These are phyloP conservation scores for Centropus bengalensis DNA, from an alignment of 2,113 vertebrate species.

Conservation along the genomic window DNA sequence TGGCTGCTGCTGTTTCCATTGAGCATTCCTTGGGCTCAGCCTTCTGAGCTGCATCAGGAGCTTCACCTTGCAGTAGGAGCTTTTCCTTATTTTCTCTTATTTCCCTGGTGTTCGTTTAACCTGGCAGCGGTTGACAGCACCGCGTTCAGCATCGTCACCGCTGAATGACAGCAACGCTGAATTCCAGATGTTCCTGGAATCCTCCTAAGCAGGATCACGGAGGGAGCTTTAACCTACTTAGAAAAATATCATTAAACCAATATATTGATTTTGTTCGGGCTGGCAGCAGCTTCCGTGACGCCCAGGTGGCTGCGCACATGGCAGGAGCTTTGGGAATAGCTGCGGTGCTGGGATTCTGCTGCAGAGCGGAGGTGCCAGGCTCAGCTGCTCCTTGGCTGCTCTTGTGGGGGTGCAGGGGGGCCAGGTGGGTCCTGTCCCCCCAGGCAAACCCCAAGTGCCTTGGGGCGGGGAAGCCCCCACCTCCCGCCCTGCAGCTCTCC, in stretches of 20 bases:
- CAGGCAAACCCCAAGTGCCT: neutral
- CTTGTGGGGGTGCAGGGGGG: no score
- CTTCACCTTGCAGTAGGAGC: neutral
- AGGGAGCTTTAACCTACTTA: neutral
- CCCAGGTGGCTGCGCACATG: accelerated
- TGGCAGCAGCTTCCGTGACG: neutral
- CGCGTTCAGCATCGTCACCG: neutral
- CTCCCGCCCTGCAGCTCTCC: no score
- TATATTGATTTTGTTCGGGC: neutral
- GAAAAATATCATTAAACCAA: neutral
- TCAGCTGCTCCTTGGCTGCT: accelerated
- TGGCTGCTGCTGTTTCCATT: neutral
- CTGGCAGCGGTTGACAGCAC: accelerated
- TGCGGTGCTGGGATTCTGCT: neutral
- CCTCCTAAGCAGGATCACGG: neutral
- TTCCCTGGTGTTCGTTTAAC: neutral
- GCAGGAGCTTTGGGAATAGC: neutral
- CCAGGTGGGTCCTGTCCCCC: no score
- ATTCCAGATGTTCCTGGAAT: neutral
- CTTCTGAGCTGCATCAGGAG: neutral
- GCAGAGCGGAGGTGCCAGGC: accelerated
- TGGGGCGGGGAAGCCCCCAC: neutral
- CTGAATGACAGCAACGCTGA: no score
- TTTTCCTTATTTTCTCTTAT: neutral
- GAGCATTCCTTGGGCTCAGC: neutral